These are phyloP conservation scores for Bradysia coprophila DNA, from an alignment of 1,140 invertebrate species.

Conservation along the genomic window DNA sequence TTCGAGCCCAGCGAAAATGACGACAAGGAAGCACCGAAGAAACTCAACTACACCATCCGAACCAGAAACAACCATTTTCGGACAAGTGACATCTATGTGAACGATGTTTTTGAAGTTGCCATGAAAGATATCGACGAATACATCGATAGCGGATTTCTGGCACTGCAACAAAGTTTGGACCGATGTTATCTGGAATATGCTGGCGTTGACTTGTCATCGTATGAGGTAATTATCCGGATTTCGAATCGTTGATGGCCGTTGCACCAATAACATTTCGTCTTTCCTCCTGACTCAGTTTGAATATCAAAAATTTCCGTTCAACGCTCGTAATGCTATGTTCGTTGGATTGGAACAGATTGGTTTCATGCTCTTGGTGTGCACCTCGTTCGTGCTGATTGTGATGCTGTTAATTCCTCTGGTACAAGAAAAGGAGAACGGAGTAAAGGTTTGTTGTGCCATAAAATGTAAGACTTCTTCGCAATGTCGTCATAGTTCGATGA, in stretches of 20 bases:
- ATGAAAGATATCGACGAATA: slow-evolving; percentile 8
- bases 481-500: too few relatives aligned
- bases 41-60: slow-evolving; percentile 3
- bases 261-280: slow-evolving; percentile 4
- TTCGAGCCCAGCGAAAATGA: slow-evolving; percentile 13
- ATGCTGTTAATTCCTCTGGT: slow-evolving; percentile 19
- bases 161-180: slow-evolving; percentile 14
- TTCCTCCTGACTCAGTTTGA: slow-evolving; percentile 1
- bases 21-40: slow-evolving; percentile 5
- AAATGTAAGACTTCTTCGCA: neutral
- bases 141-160: slow-evolving; percentile 12
- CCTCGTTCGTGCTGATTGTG: too few relatives aligned
- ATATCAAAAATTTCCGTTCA: slow-evolving; percentile 11
- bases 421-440: slow-evolving; percentile 21
- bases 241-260: neutral
- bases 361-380: slow-evolving; percentile 9
- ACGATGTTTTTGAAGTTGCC: slow-evolving; percentile 4
- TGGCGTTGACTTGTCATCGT: too few relatives aligned
- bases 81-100: slow-evolving; percentile 12
- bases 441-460: slow-evolving; percentile 7
- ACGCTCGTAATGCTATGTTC: slow-evolving; percentile 10
- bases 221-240: too few relatives aligned
- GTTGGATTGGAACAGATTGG: slow-evolving; percentile 13
- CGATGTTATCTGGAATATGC: slow-evolving; percentile 11
- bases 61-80: neutral